Base-by-base conservation (phyloP, 2,888 invertebrate genomes). In the Thecophora atra region DNA sequence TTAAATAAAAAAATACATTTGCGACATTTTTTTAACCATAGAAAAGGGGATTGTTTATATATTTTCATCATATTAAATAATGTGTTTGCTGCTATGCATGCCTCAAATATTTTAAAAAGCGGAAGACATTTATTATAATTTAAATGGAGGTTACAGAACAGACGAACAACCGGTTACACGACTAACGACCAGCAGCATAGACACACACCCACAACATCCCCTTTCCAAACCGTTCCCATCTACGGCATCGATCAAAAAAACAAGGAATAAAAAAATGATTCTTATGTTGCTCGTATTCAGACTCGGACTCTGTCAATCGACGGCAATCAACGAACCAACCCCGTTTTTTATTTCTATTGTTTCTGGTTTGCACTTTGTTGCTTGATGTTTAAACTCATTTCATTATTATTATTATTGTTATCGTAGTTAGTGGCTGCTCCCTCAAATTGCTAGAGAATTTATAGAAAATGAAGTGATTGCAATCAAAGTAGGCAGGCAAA, bases 101-200 rank as follows among this genome's bases (percentile, higher is more conserved):
- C 47, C 64, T 8, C 63, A 65, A 72, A 79, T 81, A 81, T 82
- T 83, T 83, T 81, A 83, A 11, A n/a, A 83, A 83, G 83, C 83
- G 83, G 83, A 83, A 83, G 83, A 82, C 80, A 83, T 81, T 80
- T 79, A 82, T 83, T 83, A 82, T 80, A 81, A 83, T 83, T 83
- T 81, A 82, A 80, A 81, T 37, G 4, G 30, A 56, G 37, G 37
- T 37, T 37, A 8, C 2, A 37, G 11, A 37, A 44, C 17, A 42
- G 7, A 21, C 13, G n/a, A 47, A 47, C 11, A 13, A 64, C 13
- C 5, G 17, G 15, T 0, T n/a, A 11, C 15, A 47, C 6, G 11
- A 47, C 4, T 17, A n/a, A 47, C 47, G 6, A 47, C 37, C 37
- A 47, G 15, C 47, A 47, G 47, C 47, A 47, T 5, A 11, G 17